Percentiles rank a stretch among this genome's conserved stretches.
Evolutionary conservation across 2,113 vertebrate genomes (phyloP).

Genomic region (Spilogale gracilis): DNA sequence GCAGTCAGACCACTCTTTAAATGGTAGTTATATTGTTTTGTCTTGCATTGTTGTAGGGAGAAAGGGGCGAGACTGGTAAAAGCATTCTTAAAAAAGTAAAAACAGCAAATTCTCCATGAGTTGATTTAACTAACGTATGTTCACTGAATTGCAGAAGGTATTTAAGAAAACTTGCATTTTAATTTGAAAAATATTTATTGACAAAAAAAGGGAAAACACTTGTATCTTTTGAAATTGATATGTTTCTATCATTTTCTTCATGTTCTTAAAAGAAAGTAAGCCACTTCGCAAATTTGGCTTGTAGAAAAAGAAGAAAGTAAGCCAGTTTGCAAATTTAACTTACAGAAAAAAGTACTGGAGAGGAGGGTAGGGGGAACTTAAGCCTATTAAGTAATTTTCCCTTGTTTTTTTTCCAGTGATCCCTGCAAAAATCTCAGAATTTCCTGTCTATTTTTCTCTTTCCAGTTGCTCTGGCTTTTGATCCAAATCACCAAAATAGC

Average conservation of each 20-base stretch:
- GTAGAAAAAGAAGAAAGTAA: neutral
- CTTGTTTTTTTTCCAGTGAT: neutral
- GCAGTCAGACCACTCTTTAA: neutral
- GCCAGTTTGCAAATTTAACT: neutral
- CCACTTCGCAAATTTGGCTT: neutral
- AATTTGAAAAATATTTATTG: neutral
- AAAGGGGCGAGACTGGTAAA: neutral
- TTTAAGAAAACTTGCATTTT: neutral
- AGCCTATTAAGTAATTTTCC: neutral
- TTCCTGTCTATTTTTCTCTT: neutral
- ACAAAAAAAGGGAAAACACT: neutral
- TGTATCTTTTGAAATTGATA: neutral
- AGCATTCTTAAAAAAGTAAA: neutral
- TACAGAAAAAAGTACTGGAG: neutral
- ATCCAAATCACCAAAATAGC: neutral
- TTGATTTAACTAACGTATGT: neutral
- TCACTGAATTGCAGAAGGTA: neutral
- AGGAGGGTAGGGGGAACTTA: neutral
- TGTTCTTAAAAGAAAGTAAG: neutral
- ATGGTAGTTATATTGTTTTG: neutral
- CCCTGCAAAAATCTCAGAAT: neutral
- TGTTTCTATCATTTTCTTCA: neutral
- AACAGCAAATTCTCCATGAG: neutral
- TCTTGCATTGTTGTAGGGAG: neutral
- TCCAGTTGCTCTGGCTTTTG: constrained; percentile 49